These are phyloP conservation scores for Bufo gargarizans DNA, from an alignment of 2,113 vertebrate species.

Conservation along the genomic window DNA sequence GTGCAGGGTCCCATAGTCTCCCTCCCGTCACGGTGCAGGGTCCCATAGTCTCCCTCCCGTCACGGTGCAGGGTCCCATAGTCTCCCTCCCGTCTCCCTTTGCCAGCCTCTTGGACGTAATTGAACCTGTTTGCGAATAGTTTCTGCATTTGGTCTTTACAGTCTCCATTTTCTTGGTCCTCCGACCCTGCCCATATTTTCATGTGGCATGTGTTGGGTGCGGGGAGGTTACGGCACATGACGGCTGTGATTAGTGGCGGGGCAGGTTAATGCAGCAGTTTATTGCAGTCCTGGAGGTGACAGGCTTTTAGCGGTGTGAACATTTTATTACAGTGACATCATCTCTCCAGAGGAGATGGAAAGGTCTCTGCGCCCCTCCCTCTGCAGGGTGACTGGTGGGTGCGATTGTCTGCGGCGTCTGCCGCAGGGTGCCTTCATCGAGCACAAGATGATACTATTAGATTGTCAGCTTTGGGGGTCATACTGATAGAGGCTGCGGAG, in stretches of 20 bases:
- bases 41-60: too few species aligned
- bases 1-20: too few species aligned
- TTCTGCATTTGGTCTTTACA: too few species aligned
- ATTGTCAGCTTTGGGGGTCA: neutral
- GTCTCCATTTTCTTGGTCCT: neutral
- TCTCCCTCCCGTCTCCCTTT: neutral
- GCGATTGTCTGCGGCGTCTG: too few species aligned
- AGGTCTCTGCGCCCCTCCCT: neutral
- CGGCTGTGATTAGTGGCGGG: slow-evolving; percentile 21
- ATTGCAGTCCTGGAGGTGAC: slow-evolving; percentile 24
- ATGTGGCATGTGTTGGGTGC: neutral
- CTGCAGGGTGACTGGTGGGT: neutral
- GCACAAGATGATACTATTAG: neutral
- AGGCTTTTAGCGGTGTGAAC: slow-evolving; percentile 47
- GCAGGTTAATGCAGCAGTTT: slow-evolving; percentile 25
- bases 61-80: too few species aligned
- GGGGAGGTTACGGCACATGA: slow-evolving; percentile 26
- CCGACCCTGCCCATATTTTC: neutral
- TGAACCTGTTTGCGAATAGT: neutral
- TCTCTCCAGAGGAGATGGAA: neutral
- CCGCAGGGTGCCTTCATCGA: neutral
- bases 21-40: too few species aligned
- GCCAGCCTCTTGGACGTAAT: neutral
- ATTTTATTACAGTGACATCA: slow-evolving; percentile 31
- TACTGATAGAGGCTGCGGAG: neutral